Base-by-base conservation (phyloP, 2,888 invertebrate species). In the Platycheirus rosarum region DNA sequence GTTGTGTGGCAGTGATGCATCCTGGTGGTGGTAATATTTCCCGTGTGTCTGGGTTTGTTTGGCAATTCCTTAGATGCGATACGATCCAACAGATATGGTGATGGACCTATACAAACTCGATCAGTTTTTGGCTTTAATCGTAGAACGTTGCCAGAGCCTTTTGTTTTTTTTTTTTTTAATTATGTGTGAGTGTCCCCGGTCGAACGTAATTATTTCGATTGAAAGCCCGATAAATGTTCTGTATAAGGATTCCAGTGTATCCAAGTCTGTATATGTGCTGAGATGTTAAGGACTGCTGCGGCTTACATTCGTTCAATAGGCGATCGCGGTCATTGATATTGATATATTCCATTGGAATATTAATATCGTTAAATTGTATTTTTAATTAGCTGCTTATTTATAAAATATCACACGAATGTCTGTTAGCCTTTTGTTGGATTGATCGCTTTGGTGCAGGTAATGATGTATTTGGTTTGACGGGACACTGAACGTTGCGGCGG, bases 351-450 rank as follows among this genome's bases (percentile, higher is more conserved):
- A 55, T 46, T 62, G 75, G 85, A 85, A 85, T 85, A 85, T 85
- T 85, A 85, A 85, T 79, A 84, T 53, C 57, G 82, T 77, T 80
- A 79, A 85, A 85, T 84, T 84, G 85, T 84, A 85, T 85, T 85
- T 85, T 85, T 85, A 85, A 85, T 85, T 85, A 85, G 71, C 77
- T 71, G 55, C 60, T 62, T 66, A 71, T 76, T 71, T 76, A 76
- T 76, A 82, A 62, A 76, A 82, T 82, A 82, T 82, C 76, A 76
- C 82, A 76, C 76, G 76, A 62, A 37, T 57, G 46, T 63, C 48
- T 79, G 69, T 13, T 57, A 32, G 62, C 44, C 62, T 68, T n/a
- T 53, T 66, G 71, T 70, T 70, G 70, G 57, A 23, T 20, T 20
- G 65, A 69, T 69, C 63, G 63, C 16, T 55, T 26, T 32, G 16